Base-by-base conservation (phyloP, 2,113 vertebrate species). In the Nannospalax galili region DNA sequence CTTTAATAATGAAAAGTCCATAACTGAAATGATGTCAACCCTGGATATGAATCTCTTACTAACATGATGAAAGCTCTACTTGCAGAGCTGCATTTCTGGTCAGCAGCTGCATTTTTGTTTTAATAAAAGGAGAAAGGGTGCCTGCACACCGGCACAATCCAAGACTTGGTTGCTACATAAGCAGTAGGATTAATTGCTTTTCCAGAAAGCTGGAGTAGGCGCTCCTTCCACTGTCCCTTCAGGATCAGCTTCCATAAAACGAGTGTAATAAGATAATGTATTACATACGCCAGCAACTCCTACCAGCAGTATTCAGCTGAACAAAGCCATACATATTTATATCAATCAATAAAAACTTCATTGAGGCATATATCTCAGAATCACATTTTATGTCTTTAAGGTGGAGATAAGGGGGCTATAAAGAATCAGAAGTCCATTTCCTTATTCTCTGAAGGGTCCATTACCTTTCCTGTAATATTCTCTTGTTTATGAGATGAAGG, bases 191-290 rank as follows among this genome's bases (percentile, higher is more conserved):
- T 98, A 97, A 98, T 97, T 96, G 96, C 97, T 98, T 98, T 98
- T 97, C 97, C 97, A 98, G 97, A 97, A 96, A 95, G 92, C 95
- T 92, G 88, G 90, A 95, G 81, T 85, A 90, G 97, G 90, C 88
- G 88, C 96, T 96, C 97, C 96, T 94, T 96, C 94, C 96, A 98
- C 96, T 96, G 96, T 97, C 97, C 96, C 96, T 97, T 97, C 93
- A 97, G 96, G 96, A 95, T 94, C 94, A 77, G 94, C 93, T 96
- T 95, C 97, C 97, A 98, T 97, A 97, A 98, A 97, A 91, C 73
- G 88, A 98, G 81, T 96, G 97, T 97, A 98, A 97, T 97, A 97
- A 98, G 96, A 97, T 98, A 97, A 97, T 97, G 96, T 97, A 97
- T 97, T 95, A 91, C 97, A 97, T 93, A 98, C 92, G 81, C 96